phyloP scores from a whole-genome alignment of 1,140 invertebrate genomes.

The Temnothorax nylanderi region DNA sequence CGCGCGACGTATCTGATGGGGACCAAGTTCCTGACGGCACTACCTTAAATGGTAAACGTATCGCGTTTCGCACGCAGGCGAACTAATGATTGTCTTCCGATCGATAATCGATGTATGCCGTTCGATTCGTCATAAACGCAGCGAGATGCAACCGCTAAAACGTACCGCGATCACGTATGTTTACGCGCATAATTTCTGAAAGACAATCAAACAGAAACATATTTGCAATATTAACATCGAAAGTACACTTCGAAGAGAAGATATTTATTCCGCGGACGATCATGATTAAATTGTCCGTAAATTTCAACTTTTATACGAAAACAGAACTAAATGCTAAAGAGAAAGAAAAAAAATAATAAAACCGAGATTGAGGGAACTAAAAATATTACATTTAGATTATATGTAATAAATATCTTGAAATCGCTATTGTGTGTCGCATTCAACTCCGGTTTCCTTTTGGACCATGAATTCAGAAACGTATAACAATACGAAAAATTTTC shows the following conservation, averaged over 20 bases:
- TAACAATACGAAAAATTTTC: conserved; percentile 1
- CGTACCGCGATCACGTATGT: not conserved
- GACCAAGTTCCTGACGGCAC: not conserved
- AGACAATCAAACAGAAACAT: not conserved
- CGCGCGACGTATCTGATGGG: too few relatives aligned
- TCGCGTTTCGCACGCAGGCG: not conserved
- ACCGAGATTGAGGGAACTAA: not conserved
- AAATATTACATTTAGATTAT: not conserved
- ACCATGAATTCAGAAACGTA: not conserved
- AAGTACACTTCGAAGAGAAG: not conserved
- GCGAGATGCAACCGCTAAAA: not conserved
- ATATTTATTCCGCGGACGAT: not conserved
- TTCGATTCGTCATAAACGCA: not conserved
- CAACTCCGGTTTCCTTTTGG: not conserved
- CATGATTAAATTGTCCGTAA: not conserved
- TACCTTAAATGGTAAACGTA: not conserved
- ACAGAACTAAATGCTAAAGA: not conserved
- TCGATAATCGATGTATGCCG: conserved; percentile 14
- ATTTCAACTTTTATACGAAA: not conserved
- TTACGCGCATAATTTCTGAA: not conserved
- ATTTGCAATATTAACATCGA: not conserved
- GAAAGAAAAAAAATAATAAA: not conserved
- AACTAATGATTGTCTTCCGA: not conserved
- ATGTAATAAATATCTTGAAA: not conserved
- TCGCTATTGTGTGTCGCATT: not conserved